These are phyloP conservation scores for Nipponacmea schrenckii DNA, from an alignment of 2,888 invertebrate species.

Conservation along the genomic window DNA sequence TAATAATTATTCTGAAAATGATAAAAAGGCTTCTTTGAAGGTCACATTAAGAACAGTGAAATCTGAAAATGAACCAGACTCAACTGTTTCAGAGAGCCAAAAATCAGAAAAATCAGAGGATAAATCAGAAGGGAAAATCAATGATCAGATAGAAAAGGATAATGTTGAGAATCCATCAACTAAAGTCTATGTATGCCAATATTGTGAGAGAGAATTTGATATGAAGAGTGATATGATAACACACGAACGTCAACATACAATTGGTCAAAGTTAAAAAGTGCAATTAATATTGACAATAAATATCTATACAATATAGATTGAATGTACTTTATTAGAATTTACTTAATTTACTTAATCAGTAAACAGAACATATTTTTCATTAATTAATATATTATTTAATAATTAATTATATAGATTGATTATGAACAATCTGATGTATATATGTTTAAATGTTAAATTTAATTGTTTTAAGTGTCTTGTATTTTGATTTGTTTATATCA, in stretches of 20 bases:
- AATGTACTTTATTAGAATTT: too few species aligned
- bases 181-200: slow-evolving; percentile 60
- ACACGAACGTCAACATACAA: slow-evolving; percentile 58
- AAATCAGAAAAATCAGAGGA: slow-evolving; percentile 15
- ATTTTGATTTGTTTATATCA: too few species aligned
- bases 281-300: background rate
- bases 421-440: too few species aligned
- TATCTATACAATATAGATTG: too few species aligned
- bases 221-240: slow-evolving; percentile 50
- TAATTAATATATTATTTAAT: too few species aligned
- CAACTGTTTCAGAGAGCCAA: slow-evolving; percentile 33
- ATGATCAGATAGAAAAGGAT: slow-evolving; percentile 13
- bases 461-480: too few species aligned
- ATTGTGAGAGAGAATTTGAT: slow-evolving; percentile 59
- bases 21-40: slow-evolving; percentile 25
- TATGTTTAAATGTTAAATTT: too few species aligned
- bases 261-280: slow-evolving; percentile 26
- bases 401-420: too few species aligned
- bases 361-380: too few species aligned
- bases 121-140: slow-evolving; percentile 3
- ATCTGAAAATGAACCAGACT: slow-evolving; percentile 37
- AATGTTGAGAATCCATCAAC: slow-evolving; percentile 15
- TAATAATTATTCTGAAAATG: slow-evolving; percentile 19
- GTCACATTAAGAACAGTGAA: slow-evolving; percentile 21
- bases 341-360: too few species aligned